Percentiles rank a stretch among this genome's conserved stretches.
Conservation (phyloP, 2,888 invertebrate genomes). For the Scotopteryx bipunctaria region DNA sequence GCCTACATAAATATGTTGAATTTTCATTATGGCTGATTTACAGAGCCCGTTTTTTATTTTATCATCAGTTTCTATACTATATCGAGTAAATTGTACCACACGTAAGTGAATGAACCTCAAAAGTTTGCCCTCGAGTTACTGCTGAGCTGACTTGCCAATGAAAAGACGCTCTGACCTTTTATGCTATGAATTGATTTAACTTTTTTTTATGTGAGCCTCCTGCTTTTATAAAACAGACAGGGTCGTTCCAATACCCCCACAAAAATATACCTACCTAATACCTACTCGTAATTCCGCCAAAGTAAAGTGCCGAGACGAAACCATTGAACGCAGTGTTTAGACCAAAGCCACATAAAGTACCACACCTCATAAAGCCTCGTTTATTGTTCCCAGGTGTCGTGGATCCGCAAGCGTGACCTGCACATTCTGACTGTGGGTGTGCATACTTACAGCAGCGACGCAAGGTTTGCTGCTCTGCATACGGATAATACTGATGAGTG, state of each 20-base stretch:
- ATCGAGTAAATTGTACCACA: neutral
- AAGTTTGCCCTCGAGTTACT: neutral
- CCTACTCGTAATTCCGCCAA: too few relatives aligned
- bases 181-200: neutral
- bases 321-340: neutral
- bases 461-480: slow-evolving; percentile 86
- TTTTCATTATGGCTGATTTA: too few relatives aligned
- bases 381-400: slow-evolving; percentile 87
- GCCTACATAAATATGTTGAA: too few relatives aligned
- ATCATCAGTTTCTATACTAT: too few relatives aligned
- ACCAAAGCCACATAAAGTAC: neutral
- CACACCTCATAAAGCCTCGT: slow-evolving; percentile 8
- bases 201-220: neutral
- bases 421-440: slow-evolving; percentile 87
- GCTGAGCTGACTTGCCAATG: neutral
- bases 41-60: too few relatives aligned
- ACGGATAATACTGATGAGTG: slow-evolving; percentile 86
- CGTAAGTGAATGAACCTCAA: neutral
- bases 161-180: neutral
- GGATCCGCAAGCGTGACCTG: slow-evolving; percentile 93
- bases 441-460: slow-evolving; percentile 87
- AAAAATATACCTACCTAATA: too few relatives aligned
- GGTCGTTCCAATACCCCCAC: too few relatives aligned
- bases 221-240: too few relatives aligned
- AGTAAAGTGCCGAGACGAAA: neutral